Percentiles rank a stretch among this genome's conserved stretches.
phyloP scores from a whole-genome alignment of 2,888 invertebrate genomes.

The Cataglyphis albicans region DNA sequence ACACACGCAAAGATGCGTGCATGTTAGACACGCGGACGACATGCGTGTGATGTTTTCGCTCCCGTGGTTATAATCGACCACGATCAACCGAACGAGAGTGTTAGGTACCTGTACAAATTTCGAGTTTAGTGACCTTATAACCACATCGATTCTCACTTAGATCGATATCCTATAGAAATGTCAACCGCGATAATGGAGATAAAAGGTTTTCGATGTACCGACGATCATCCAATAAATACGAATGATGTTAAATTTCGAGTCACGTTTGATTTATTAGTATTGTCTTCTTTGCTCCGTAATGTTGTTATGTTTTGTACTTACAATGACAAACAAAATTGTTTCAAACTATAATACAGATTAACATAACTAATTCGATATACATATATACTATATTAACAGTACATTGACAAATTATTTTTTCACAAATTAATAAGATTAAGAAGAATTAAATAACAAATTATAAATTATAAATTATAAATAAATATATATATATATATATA shows the following conservation, averaged over 20 bases:
- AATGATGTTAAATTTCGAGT: slow-evolving; percentile 10
- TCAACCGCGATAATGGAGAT: slow-evolving; percentile 29
- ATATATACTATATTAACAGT: neutral
- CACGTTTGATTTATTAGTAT: slow-evolving; percentile 37
- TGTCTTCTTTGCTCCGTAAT: slow-evolving; percentile 2
- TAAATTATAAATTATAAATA: too few relatives aligned
- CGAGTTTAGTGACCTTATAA: slow-evolving; percentile 29
- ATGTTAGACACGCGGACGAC: neutral
- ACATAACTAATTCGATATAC: neutral
- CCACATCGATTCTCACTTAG: neutral
- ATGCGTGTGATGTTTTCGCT: slow-evolving; percentile 12
- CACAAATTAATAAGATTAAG: neutral
- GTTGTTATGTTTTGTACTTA: neutral
- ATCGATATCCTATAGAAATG: slow-evolving; percentile 30
- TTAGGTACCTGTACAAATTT: slow-evolving; percentile 27
- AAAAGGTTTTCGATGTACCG: slow-evolving; percentile 53
- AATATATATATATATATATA: too few relatives aligned
- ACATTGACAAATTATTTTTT: neutral
- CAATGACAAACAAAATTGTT: neutral
- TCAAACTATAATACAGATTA: neutral
- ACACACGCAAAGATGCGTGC: slow-evolving; percentile 17
- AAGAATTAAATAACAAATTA: neutral
- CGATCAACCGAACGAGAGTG: neutral
- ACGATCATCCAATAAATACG: slow-evolving; percentile 32
- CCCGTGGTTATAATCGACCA: neutral